phyloP scores from a whole-genome alignment of 2,797 vertebrate species.

The Salarias fasciatus region DNA sequence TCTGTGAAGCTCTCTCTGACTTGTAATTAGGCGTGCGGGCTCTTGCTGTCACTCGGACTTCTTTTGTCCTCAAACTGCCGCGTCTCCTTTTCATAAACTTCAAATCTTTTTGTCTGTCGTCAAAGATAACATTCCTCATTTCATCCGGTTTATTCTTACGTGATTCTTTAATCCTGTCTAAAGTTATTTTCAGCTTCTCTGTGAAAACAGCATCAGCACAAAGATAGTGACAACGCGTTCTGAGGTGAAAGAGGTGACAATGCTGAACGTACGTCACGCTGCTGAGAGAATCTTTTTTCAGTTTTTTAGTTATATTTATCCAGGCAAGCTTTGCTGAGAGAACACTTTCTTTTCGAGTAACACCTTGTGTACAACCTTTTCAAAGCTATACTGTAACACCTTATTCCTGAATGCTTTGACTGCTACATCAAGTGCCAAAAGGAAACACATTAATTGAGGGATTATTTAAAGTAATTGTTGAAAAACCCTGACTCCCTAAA shows the following conservation, averaged over 20 bases:
- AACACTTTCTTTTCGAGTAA: no score
- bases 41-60: slow-evolving; percentile 40
- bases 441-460: no score
- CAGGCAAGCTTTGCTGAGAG: background rate
- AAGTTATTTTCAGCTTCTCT: slow-evolving; percentile 55
- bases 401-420: no score
- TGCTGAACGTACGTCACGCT: slow-evolving; percentile 34
- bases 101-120: slow-evolving; percentile 23
- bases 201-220: slow-evolving; percentile 49
- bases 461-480: no score
- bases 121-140: slow-evolving; percentile 41
- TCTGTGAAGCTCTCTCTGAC: slow-evolving; percentile 11
- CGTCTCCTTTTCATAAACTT: slow-evolving; percentile 37
- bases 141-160: slow-evolving; percentile 39
- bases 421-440: no score
- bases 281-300: slow-evolving; percentile 31
- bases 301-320: slow-evolving; percentile 34
- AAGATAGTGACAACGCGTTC: slow-evolving; percentile 18
- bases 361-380: no score
- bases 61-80: slow-evolving; percentile 41
- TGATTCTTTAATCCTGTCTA: slow-evolving; percentile 32
- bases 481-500: no score
- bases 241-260: slow-evolving; percentile 29
- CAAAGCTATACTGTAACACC: no score
- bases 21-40: slow-evolving; percentile 20